A percentile compares a stretch with the other conserved stretches of the same genome.
phyloP scores from a whole-genome alignment of 2,113 vertebrate species.

The pig (Sus scrofa) region DNA sequence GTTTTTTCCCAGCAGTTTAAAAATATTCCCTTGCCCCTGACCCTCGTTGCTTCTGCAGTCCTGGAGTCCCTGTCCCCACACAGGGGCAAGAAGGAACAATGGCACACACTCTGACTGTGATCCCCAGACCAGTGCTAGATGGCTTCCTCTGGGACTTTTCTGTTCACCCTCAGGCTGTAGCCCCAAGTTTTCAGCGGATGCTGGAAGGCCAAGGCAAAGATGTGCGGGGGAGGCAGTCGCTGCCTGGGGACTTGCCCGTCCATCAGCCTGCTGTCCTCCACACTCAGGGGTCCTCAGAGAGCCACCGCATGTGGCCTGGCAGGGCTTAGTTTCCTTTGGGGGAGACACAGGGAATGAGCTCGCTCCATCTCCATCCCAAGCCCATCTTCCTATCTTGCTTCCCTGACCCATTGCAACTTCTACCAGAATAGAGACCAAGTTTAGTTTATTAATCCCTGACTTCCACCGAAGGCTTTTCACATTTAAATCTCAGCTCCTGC shows the following conservation, averaged over 20 bases:
- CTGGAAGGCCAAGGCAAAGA: background rate
- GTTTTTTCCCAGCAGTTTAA: background rate
- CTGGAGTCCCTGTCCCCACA: background rate
- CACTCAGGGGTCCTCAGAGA: background rate
- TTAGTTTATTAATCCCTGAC: too few relatives aligned
- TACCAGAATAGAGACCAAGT: rapidly evolving
- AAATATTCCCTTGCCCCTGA: background rate
- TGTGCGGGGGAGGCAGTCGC: too few relatives aligned
- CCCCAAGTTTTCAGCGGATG: background rate
- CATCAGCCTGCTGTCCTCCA: background rate
- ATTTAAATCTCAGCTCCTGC: too few relatives aligned
- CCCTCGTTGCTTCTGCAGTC: background rate
- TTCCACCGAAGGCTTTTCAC: background rate
- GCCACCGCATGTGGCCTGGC: rapidly evolving
- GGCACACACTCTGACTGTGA: too few relatives aligned
- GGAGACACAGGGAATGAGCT: rapidly evolving
- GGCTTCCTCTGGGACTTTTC: background rate
- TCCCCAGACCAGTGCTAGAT: background rate
- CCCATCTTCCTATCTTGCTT: rapidly evolving
- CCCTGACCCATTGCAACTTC: background rate
- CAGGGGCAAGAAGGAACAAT: too few relatives aligned
- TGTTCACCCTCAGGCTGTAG: rapidly evolving
- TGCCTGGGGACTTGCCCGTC: background rate
- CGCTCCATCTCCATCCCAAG: background rate
- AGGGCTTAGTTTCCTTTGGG: rapidly evolving